Evolutionary conservation across 2,113 vertebrate genomes (phyloP).

Genomic region (Entelurus aequoreus): DNA sequence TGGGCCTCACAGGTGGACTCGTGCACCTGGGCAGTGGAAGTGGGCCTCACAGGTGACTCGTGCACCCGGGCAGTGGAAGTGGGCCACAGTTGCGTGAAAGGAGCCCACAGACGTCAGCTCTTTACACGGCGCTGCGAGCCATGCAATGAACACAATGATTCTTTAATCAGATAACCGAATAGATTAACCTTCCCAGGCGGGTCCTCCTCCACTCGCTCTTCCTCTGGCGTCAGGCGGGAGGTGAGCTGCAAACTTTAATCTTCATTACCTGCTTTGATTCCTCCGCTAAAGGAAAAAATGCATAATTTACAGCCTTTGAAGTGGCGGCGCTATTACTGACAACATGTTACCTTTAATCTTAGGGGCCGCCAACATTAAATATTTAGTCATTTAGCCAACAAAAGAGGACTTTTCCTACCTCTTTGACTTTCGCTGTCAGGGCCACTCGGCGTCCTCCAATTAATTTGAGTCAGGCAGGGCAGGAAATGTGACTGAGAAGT

Average conservation of each 20-base stretch:
- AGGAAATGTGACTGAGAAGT: conserved; percentile 57
- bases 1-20: too few species aligned
- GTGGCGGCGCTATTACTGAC: conserved; percentile 76
- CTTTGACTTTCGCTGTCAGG: conserved; percentile 71
- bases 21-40: too few species aligned
- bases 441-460: conserved; percentile 69
- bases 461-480: conserved; percentile 56
- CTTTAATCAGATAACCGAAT: conserved; percentile 75
- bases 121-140: conserved; percentile 64
- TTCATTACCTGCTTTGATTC: conserved; percentile 80
- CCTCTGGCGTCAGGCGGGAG: conserved; percentile 39
- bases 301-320: conserved; percentile 80
- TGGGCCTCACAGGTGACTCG: too few species aligned
- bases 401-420: conserved; percentile 70
- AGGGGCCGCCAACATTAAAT: conserved; percentile 78
- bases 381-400: conserved; percentile 77
- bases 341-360: conserved; percentile 83
- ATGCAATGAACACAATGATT: conserved; percentile 78
- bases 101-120: conserved; percentile 34
- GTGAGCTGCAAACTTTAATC: conserved; percentile 73
- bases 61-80: conserved; percentile 33
- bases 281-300: conserved; percentile 77
- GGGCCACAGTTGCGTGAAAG: conserved; percentile 19
- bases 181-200: conserved; percentile 73
- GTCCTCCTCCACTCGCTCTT: conserved; percentile 49